phyloP scores from a whole-genome alignment of 2,888 invertebrate genomes.

The Oscheius myriophilus region DNA sequence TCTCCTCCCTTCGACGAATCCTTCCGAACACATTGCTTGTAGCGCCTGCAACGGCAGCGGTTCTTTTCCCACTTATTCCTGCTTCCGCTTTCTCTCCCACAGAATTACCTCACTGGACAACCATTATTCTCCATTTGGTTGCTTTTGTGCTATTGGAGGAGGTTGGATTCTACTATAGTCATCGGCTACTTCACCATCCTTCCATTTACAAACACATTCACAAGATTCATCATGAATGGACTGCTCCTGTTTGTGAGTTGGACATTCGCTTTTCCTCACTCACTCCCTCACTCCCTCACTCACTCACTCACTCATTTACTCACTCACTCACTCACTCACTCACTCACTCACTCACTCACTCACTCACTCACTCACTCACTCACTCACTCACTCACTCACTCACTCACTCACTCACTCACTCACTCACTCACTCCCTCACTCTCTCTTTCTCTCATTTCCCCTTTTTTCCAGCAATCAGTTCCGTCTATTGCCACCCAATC shows the following conservation, averaged over 20 bases:
- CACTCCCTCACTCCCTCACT: too few species aligned
- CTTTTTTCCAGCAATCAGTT: constrained; percentile 69
- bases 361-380: too few species aligned
- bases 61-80: constrained; percentile 3
- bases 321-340: constrained; percentile 63
- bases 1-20: constrained; percentile 4
- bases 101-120: background rate
- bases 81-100: constrained; percentile 6
- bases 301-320: too few species aligned
- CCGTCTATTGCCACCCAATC: constrained; percentile 58
- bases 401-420: background rate
- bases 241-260: constrained; percentile 78
- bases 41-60: constrained; percentile 3
- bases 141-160: constrained; percentile 81
- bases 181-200: constrained; percentile 81
- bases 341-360: constrained; percentile 61
- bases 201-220: constrained; percentile 83
- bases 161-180: constrained; percentile 85
- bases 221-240: constrained; percentile 89
- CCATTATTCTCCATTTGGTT: constrained; percentile 71
- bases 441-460: constrained; percentile 72
- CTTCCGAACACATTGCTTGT: constrained; percentile 8
- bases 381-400: too few species aligned
- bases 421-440: constrained; percentile 72
- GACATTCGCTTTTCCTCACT: background rate